phyloP scores from a whole-genome alignment of 1,140 invertebrate species.

The Leptinotarsa undecemlineata region DNA sequence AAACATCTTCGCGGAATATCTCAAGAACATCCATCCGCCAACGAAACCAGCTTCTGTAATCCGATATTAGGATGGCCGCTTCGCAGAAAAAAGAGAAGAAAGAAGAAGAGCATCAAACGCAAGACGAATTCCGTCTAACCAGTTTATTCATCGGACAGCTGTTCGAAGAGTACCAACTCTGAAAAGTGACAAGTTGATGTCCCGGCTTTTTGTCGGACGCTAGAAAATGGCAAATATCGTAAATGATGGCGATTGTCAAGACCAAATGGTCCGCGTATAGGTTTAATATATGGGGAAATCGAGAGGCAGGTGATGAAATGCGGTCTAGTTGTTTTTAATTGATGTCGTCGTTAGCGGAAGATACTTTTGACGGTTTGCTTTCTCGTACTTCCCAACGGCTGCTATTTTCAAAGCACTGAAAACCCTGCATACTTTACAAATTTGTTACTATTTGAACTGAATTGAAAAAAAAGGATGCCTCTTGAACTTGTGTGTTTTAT shows the following conservation, averaged over 20 bases:
- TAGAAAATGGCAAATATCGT: constrained; percentile 23
- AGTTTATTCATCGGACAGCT: constrained; percentile 3
- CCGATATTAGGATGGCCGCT: constrained; percentile 4
- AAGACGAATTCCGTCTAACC: neutral
- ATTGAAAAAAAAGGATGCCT: too few species aligned
- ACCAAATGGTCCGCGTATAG: neutral
- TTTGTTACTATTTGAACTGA: too few species aligned
- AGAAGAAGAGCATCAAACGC: neutral
- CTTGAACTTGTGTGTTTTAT: too few species aligned
- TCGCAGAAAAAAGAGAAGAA: neutral
- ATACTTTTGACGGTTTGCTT: neutral
- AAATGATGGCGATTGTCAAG: constrained; percentile 5
- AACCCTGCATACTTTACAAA: too few species aligned
- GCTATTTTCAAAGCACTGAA: too few species aligned
- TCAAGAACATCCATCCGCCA: neutral
- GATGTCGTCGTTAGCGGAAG: neutral
- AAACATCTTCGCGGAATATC: neutral
- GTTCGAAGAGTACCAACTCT: constrained; percentile 19
- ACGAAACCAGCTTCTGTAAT: neutral
- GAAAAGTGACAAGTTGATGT: constrained; percentile 22
- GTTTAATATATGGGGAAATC: neutral
- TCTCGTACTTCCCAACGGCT: neutral
- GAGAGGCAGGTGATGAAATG: neutral
- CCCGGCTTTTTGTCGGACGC: constrained; percentile 12
- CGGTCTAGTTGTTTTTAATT: neutral